Percentiles rank a stretch among this genome's conserved stretches.
These are phyloP conservation scores for Xestia rhomboidea DNA, from an alignment of 2,888 invertebrate genomes.

Conservation along the genomic window DNA sequence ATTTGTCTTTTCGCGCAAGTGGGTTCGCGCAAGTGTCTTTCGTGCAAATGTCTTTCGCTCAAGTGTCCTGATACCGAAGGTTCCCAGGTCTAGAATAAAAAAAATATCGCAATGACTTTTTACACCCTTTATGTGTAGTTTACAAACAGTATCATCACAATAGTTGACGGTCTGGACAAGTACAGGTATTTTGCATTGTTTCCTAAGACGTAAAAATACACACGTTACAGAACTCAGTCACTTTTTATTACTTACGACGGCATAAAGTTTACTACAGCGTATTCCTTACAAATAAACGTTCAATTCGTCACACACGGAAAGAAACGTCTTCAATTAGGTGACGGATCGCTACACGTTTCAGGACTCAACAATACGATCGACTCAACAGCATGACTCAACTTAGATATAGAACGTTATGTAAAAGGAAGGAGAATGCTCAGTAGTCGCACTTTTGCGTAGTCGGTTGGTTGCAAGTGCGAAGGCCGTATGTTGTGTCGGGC, in stretches of 20 bases:
- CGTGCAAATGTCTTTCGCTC: no score
- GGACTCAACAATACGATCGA: background rate
- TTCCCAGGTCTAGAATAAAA: no score
- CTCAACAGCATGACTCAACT: background rate
- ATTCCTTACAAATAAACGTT: slow-evolving; percentile 26
- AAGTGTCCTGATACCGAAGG: no score
- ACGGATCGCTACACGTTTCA: slow-evolving; percentile 5
- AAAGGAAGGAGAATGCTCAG: background rate
- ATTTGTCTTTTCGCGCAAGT: no score
- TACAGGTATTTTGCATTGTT: background rate
- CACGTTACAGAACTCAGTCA: background rate
- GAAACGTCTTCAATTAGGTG: slow-evolving; percentile 34
- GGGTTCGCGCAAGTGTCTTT: no score
- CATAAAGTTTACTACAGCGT: slow-evolving; percentile 21
- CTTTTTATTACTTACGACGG: slow-evolving; percentile 8
- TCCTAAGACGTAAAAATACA: background rate
- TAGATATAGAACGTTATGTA: background rate
- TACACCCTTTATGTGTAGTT: background rate
- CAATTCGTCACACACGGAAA: slow-evolving; percentile 27
- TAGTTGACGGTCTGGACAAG: background rate
- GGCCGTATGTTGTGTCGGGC: background rate
- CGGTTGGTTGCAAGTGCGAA: background rate
- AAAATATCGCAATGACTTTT: no score
- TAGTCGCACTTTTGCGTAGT: background rate
- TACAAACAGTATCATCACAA: background rate